Evolutionary conservation across 2,797 vertebrate species (phyloP), one percentile per base, ranked within the genome.

Genomic region (Lateolabrax maculatus): DNA sequence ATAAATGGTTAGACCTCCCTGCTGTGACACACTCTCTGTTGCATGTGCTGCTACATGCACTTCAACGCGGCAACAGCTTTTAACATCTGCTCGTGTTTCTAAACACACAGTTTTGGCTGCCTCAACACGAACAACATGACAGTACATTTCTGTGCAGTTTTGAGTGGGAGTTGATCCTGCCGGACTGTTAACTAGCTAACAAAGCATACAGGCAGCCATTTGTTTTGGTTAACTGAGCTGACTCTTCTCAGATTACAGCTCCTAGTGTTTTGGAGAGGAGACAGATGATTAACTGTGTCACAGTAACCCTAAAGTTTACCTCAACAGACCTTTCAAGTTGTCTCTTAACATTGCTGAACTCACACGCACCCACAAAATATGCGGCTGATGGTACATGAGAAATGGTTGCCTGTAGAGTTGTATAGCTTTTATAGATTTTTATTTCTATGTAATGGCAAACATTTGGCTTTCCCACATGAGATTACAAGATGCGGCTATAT

Each of bases 1-100:
- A 51, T 79, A 78, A 84, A 87, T 63, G 73, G 44, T 61, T 31
- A 27, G 75, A 84, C 83, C 73, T 87, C 52, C 63, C 36, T 37
- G 73, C 73, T 81, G 55, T n/a, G 71, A 68, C 56, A 56, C 73
- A 36, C 27, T 29, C 8, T 49, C 23, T 65, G 77, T n/a, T 72
- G 57, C 18, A 2, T 67, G 29, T 69, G 44, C 62, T 39, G 43
- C 63, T 63, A 11, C 64, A 31, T 58, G 37, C 39, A 67, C 49
- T 51, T 46, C 69, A 68, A 27, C n/a, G n/a, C n/a, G n/a, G n/a
- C 63, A 51, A 27, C 62, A 55, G 61, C 58, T 74, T 53, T 57
- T 15, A 62, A 34, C 66, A 75, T 25, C 55, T 75, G 57, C 19
- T 34, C 37, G 43, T 66, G 62, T 70, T 71, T 64, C 3, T 6